phyloP scores from a whole-genome alignment of 2,113 vertebrate genomes.

The Atrichornis clamosus region DNA sequence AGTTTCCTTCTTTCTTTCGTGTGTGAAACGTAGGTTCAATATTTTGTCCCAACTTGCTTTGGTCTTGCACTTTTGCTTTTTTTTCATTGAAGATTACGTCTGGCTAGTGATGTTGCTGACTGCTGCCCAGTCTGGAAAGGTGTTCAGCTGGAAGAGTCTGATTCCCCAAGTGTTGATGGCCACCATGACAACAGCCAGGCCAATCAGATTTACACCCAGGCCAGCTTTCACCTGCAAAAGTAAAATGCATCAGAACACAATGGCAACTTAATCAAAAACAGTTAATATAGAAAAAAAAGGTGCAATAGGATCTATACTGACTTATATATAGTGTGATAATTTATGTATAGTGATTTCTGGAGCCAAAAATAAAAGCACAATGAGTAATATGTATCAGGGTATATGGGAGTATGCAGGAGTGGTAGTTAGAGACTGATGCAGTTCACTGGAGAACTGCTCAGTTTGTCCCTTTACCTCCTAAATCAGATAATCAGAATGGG shows the following conservation, averaged over 20 bases:
- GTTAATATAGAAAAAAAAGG: not conserved
- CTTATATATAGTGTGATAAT: not conserved
- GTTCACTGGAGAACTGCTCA: not conserved
- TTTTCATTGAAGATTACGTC: not conserved
- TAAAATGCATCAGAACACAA: not conserved
- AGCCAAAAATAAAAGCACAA: not conserved
- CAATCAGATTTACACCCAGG: constrained; percentile 94
- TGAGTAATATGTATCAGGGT: not conserved
- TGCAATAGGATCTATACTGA: not conserved
- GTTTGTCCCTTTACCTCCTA: not conserved
- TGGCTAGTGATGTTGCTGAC: constrained; percentile 80
- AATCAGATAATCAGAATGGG: not conserved
- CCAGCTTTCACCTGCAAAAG: constrained; percentile 90
- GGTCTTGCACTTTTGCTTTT: not conserved
- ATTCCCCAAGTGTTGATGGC: constrained; percentile 95
- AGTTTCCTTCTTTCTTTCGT: not conserved
- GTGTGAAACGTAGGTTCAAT: not conserved
- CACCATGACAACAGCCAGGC: constrained; percentile 90
- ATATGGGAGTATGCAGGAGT: not conserved
- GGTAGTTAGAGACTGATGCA: not conserved
- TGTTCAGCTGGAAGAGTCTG: constrained; percentile 87
- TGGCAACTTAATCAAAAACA: not conserved
- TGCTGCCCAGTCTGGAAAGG: constrained; percentile 87
- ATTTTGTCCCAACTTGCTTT: not conserved
- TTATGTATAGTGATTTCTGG: not conserved